A percentile compares a stretch with the other conserved stretches of the same genome.
phyloP scores from a whole-genome alignment of 1,140 invertebrate genomes.

The Apis florea region DNA sequence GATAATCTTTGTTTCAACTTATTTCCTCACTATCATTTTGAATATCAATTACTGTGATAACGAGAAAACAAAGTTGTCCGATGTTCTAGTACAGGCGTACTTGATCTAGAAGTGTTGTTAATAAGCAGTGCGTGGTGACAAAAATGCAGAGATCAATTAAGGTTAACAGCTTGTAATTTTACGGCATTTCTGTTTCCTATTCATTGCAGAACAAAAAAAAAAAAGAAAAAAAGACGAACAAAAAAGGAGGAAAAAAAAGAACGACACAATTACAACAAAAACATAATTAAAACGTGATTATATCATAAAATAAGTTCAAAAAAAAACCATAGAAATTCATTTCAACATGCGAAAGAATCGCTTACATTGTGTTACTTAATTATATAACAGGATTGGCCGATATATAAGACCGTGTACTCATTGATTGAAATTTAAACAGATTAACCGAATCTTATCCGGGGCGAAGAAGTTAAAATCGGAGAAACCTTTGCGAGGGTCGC shows the following conservation, averaged over 20 bases:
- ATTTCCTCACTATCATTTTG: background rate
- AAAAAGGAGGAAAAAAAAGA: background rate
- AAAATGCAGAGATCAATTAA: conserved; percentile 61
- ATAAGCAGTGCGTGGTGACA: conserved; percentile 55
- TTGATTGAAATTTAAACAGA: conserved; percentile 5
- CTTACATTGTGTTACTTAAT: conserved; percentile 49
- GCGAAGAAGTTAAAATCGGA: background rate
- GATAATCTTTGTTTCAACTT: background rate
- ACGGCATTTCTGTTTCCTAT: conserved; percentile 51
- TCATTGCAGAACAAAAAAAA: background rate
- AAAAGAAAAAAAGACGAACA: background rate
- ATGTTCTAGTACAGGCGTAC: conserved; percentile 1
- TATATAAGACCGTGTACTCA: conserved; percentile 42
- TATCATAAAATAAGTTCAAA: conserved; percentile 10
- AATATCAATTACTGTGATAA: too few relatives aligned
- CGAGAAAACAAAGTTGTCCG: background rate
- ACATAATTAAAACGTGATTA: background rate
- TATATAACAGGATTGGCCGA: conserved; percentile 75
- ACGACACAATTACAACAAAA: background rate
- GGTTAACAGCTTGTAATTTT: conserved; percentile 62
- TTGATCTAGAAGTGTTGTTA: conserved; percentile 39
- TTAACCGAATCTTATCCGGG: background rate
- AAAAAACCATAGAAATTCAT: conserved; percentile 53
- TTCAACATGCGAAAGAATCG: background rate
- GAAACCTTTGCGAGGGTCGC: background rate